A percentile compares a stretch with the other conserved stretches of the same genome.
Evolutionary conservation across 2,888 invertebrate species (phyloP).

Genomic region (Archaeoteleia sp.): DNA sequence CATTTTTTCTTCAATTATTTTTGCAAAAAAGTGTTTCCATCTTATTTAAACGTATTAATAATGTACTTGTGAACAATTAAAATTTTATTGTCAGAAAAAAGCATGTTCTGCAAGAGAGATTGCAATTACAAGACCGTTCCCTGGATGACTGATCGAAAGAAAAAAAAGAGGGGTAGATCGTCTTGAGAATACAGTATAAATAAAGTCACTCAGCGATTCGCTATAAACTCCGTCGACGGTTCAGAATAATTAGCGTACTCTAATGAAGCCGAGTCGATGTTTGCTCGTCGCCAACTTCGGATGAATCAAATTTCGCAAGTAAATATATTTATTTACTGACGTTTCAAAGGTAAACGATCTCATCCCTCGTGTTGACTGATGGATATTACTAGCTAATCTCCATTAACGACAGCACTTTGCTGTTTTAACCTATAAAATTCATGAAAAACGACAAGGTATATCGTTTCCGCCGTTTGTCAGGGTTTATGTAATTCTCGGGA

Average conservation of each 20-base stretch:
- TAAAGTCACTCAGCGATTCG: not conserved
- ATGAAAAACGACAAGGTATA: slow-evolving; percentile 32
- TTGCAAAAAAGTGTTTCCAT: too few relatives aligned
- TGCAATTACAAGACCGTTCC: too few relatives aligned
- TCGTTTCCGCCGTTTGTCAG: slow-evolving; percentile 25
- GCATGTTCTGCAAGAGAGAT: too few relatives aligned
- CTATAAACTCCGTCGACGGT: slow-evolving; percentile 27
- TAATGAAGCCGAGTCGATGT: slow-evolving; percentile 34
- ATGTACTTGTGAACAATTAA: too few relatives aligned
- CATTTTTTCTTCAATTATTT: too few relatives aligned
- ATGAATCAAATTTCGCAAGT: slow-evolving; percentile 40
- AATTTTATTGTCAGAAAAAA: too few relatives aligned
- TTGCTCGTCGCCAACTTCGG: slow-evolving; percentile 27
- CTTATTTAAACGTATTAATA: too few relatives aligned
- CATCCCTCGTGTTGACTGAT: slow-evolving; percentile 38
- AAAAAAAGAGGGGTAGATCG: too few relatives aligned
- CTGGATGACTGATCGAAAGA: too few relatives aligned
- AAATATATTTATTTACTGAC: slow-evolving; percentile 45
- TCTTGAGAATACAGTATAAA: too few relatives aligned
- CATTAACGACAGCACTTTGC: slow-evolving; percentile 39
- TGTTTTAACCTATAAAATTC: slow-evolving; percentile 32
- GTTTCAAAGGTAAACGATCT: slow-evolving; percentile 32
- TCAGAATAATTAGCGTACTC: slow-evolving; percentile 40
- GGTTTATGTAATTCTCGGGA: slow-evolving; percentile 24
- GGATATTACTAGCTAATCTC: slow-evolving; percentile 42